phyloP scores from a whole-genome alignment of 1,140 invertebrate genomes.

The Saccostrea echinata region DNA sequence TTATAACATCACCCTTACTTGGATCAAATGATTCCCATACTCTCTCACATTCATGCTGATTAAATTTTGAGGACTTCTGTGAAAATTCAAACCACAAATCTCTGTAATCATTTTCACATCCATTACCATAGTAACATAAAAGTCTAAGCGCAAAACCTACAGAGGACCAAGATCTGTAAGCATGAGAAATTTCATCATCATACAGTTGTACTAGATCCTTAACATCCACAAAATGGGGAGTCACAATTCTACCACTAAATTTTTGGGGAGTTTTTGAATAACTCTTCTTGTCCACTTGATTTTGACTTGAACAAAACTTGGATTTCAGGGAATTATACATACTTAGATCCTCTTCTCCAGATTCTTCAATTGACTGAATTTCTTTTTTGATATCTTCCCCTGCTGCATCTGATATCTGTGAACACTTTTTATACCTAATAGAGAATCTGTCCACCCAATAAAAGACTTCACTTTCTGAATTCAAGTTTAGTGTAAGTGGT shows the following conservation, averaged over 20 bases:
- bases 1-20: neutral
- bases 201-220: neutral
- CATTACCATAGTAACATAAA: neutral
- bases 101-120: neutral
- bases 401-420: neutral
- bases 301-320: neutral
- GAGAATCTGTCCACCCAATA: neutral
- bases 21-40: neutral
- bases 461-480: conserved; percentile 11
- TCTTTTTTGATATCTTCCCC: neutral
- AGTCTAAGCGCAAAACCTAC: conserved; percentile 3
- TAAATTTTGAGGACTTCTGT: neutral
- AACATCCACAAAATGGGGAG: neutral
- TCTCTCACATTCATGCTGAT: neutral
- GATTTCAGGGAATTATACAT: neutral
- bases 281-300: neutral
- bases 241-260: neutral
- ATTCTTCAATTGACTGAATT: neutral
- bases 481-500: neutral
- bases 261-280: neutral
- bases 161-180: conserved; percentile 1
- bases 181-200: neutral
- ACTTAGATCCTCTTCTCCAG: neutral
- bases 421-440: neutral
- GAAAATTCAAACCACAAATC: conserved; percentile 10